phyloP scores from a whole-genome alignment of 2,797 vertebrate genomes.

The Helostoma temminkii region DNA sequence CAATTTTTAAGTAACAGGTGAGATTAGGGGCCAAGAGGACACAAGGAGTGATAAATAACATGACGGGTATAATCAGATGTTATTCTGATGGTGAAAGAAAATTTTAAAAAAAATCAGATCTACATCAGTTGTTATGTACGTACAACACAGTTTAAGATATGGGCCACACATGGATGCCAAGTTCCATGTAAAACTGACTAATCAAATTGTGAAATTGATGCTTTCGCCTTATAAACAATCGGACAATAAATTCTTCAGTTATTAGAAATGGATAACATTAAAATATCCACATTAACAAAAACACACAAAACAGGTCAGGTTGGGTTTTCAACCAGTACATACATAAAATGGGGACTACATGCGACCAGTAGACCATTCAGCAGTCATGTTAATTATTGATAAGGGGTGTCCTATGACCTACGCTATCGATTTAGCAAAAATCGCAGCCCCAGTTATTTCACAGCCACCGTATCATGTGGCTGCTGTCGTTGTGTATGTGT shows the following conservation, averaged over 20 bases:
- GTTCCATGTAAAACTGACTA: background rate
- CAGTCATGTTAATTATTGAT: conserved; percentile 75
- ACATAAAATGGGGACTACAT: conserved; percentile 22
- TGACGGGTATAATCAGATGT: background rate
- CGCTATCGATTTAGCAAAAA: conserved; percentile 76
- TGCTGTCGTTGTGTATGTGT: conserved; percentile 34
- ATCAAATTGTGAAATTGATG: background rate
- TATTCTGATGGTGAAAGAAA: conserved; percentile 7
- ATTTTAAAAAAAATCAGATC: conserved; percentile 3
- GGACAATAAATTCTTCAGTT: background rate
- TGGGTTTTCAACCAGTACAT: conserved; percentile 29
- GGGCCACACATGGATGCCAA: background rate
- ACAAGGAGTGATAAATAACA: conserved; percentile 3
- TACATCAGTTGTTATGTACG: background rate
- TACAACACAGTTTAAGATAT: background rate
- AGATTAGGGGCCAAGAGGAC: conserved; percentile 32
- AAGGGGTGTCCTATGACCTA: conserved; percentile 71
- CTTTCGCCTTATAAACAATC: background rate
- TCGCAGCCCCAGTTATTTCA: conserved; percentile 68
- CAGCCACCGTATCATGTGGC: conserved; percentile 61
- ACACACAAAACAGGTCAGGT: conserved; percentile 46
- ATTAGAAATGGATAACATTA: background rate
- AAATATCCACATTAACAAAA: background rate
- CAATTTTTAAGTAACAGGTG: conserved; percentile 22
- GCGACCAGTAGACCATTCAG: conserved; percentile 37